Conservation (phyloP, 2,888 invertebrate species). For the Tricholauxania praeusta region DNA sequence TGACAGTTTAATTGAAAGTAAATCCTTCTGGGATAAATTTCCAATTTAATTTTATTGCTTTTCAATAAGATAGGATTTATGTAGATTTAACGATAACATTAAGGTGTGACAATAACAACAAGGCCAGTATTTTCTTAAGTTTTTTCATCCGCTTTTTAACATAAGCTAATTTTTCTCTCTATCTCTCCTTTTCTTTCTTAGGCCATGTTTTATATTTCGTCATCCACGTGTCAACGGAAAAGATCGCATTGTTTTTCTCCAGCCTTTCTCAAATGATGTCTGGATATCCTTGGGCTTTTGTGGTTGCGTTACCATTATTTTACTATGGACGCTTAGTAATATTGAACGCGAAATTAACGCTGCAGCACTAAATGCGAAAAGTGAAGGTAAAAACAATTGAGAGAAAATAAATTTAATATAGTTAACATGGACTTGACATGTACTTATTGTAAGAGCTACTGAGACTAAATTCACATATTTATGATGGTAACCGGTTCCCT, state of each 20-base stretch:
- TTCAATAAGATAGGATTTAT: not conserved
- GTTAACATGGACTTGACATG: no score
- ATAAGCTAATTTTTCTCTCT: not conserved
- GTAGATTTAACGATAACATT: no score
- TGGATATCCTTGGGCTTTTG: conserved; percentile 71
- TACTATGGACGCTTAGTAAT: conserved; percentile 56
- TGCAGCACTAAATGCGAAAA: conserved; percentile 36
- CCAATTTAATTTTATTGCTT: conserved; percentile 40
- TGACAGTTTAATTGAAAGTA: conserved; percentile 47
- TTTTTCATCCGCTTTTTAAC: no score
- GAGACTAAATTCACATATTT: no score
- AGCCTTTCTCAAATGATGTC: conserved; percentile 72
- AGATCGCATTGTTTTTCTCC: conserved; percentile 74
- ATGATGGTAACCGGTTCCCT: no score
- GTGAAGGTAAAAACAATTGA: not conserved
- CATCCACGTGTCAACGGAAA: conserved; percentile 74
- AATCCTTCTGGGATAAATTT: conserved; percentile 43
- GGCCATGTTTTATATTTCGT: conserved; percentile 77
- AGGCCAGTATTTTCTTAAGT: no score
- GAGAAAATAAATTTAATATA: no score
- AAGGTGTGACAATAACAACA: no score
- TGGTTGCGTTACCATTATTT: conserved; percentile 59
- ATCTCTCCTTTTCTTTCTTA: conserved; percentile 53
- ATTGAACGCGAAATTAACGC: conserved; percentile 54
- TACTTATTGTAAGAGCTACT: no score